Base-by-base conservation (phyloP, 2,113 vertebrate genomes). In the Tetraodon nigroviridis region DNA sequence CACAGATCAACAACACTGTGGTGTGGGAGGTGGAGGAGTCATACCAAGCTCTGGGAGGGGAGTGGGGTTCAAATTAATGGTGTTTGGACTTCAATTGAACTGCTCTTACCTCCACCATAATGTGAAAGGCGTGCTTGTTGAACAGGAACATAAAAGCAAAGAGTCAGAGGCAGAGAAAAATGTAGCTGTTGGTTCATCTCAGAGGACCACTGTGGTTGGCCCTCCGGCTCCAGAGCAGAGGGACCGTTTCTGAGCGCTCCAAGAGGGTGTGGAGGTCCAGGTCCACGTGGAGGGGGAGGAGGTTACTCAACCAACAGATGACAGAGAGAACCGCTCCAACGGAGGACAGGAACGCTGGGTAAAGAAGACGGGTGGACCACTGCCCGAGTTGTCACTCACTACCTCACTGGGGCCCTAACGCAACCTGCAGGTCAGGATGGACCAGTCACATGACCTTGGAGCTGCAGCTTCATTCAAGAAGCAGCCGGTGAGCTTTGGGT, bases 71-170 rank as follows among this genome's bases (percentile, higher is more conserved):
- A 18, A 55, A 68, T 61, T 69, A 64, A 70, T n/a, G 65, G 72
- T 62, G 72, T 55, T 83, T 74, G 45, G 79, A 85, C 82, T 79
- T 84, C 78, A 85, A 81, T 83, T 85, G 89, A 93, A 89, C 86
- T 88, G 82, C 88, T 93, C 96, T 98, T 99, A 98, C 95, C 96
- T 99, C 96, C 90, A 98, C 95, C 96, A 97, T 98, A 92, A 99
- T 98, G 92, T 98, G 96, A 98, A 99, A 99, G 93, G 96, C 94
- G 82, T 95, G 96, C 96, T 99, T 94, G 93, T 86, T 90, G 84
- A 85, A 79, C 81, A 88, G 81, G 82, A 86, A 79, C 81, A 85
- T 79, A 83, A 75, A 90, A 82, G 85, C 83, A 87, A 81, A 90
- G 64, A 89, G 80, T 78, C 75, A 86, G 86, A 89, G 55, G 72